A percentile compares a stretch with the other conserved stretches of the same genome.
Conservation (phyloP, 2,113 vertebrate genomes). For the Myiopsitta monachus region DNA sequence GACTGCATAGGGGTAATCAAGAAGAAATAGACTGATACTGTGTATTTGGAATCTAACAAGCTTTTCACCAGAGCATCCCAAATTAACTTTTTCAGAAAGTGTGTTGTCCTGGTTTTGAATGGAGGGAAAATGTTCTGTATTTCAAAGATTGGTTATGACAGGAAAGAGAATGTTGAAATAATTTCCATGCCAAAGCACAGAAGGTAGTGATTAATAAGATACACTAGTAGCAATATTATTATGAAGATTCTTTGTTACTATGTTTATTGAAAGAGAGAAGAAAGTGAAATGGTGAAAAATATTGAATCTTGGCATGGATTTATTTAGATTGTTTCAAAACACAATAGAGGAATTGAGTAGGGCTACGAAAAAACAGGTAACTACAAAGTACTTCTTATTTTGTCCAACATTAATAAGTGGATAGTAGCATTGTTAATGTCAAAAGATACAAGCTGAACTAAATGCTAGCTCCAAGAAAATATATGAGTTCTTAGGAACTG, state of each 20-base stretch:
- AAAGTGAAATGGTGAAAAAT: not conserved
- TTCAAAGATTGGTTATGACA: not conserved
- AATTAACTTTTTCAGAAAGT: not conserved
- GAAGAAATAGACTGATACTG: not conserved
- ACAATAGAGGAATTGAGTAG: not conserved
- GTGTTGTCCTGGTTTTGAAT: not conserved
- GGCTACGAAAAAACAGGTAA: not conserved
- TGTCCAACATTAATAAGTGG: not conserved
- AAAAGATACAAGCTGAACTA: not conserved
- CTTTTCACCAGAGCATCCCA: not conserved
- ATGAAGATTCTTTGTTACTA: not conserved
- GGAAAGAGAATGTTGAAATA: not conserved
- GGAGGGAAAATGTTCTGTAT: not conserved
- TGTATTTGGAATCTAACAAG: not conserved
- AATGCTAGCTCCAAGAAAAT: not conserved
- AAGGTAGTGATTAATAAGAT: not conserved
- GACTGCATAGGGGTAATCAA: rapidly evolving
- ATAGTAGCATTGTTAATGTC: not conserved
- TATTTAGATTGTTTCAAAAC: not conserved
- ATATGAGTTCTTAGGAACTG: rapidly evolving
- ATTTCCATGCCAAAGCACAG: not conserved
- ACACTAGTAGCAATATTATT: not conserved
- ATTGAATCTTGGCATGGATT: not conserved
- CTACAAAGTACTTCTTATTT: not conserved
- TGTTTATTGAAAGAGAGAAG: not conserved